Evolutionary conservation across 92 coral and sea anemone species (phyloP).

Genomic region (Muricea muricata): DNA sequence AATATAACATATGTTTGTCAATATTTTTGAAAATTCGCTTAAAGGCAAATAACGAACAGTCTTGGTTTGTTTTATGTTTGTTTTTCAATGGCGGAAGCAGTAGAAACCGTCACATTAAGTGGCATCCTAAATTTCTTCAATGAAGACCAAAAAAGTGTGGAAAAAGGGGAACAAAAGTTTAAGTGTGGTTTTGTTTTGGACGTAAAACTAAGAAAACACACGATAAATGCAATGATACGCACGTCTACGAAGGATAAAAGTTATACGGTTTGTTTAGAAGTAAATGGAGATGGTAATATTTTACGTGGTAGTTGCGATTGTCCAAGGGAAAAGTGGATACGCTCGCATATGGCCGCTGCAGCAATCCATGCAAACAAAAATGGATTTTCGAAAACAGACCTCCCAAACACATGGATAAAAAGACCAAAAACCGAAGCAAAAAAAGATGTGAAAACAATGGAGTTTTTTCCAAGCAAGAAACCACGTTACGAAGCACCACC

Average conservation of each 20-base stretch:
- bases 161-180: conserved; percentile 40
- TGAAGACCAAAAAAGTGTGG: conserved; percentile 24
- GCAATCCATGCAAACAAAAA: conserved; percentile 41
- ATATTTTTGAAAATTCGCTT: background rate
- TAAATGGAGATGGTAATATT: conserved; percentile 31
- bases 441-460: conserved; percentile 33
- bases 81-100: background rate
- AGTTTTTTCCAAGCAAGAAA: conserved; percentile 36
- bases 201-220: background rate
- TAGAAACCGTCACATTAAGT: conserved; percentile 25
- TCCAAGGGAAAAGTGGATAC: conserved; percentile 46
- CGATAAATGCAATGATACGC: conserved; percentile 43
- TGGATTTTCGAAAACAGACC: conserved; percentile 48
- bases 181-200: conserved; percentile 39
- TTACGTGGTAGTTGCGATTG: conserved; percentile 3
- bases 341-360: conserved; percentile 53
- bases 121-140: conserved; percentile 40
- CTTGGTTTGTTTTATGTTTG: background rate
- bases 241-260: conserved; percentile 53
- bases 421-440: conserved; percentile 48
- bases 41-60: background rate
- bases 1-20: background rate
- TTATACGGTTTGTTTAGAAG: conserved; percentile 6
- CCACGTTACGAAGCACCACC: conserved; percentile 45
- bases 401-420: conserved; percentile 44